These are phyloP conservation scores for Acanthosepion esculentum DNA, from an alignment of 2,888 invertebrate genomes.

Conservation along the genomic window DNA sequence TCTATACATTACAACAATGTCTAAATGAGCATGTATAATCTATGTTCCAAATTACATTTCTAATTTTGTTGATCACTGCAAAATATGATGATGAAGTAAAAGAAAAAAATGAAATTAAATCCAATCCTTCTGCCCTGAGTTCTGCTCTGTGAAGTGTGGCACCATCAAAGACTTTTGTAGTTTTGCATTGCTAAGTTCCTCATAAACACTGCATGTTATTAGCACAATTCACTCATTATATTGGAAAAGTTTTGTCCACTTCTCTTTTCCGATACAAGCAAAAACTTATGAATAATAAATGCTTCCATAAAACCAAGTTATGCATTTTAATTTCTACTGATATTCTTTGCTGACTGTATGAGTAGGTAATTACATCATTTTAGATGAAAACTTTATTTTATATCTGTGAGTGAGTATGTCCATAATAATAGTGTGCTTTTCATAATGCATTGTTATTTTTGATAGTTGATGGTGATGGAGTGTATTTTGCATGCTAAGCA, in stretches of 20 bases:
- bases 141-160: conserved; percentile 14
- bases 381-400: conserved; percentile 6
- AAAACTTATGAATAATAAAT: conserved; percentile 11
- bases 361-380: neutral
- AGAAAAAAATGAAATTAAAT: neutral
- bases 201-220: conserved; percentile 33
- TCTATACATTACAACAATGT: conserved; percentile 33
- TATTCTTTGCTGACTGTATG: neutral
- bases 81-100: neutral
- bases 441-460: conserved; percentile 9
- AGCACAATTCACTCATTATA: neutral
- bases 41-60: conserved; percentile 33
- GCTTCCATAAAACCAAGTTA: conserved; percentile 33
- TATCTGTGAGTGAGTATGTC: neutral
- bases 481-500: conserved; percentile 33
- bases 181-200: conserved; percentile 13
- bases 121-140: neutral
- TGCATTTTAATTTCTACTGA: conserved; percentile 11
- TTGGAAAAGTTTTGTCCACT: neutral
- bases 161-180: conserved; percentile 33
- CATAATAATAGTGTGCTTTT: neutral
- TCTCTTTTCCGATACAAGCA: neutral
- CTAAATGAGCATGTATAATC: conserved; percentile 33
- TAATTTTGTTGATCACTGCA: neutral
- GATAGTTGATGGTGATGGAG: neutral